A percentile compares a stretch with the other conserved stretches of the same genome.
These are phyloP conservation scores for Carterocephalus palaemon DNA, from an alignment of 2,888 invertebrate genomes.

Conservation along the genomic window DNA sequence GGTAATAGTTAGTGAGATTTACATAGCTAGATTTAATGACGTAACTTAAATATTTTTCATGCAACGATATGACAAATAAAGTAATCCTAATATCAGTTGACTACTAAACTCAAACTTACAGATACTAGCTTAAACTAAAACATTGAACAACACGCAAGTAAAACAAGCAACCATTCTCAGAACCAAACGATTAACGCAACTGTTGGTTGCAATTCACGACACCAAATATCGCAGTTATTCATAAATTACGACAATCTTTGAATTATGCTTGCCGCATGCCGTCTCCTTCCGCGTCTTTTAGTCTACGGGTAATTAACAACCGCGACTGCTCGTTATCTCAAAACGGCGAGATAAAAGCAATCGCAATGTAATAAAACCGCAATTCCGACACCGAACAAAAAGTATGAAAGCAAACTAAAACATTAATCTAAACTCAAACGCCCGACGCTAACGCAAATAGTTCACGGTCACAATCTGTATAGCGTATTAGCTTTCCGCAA, in stretches of 20 bases:
- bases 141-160: no score
- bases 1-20: no score
- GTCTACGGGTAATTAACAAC: conserved; percentile 11
- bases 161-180: not conserved
- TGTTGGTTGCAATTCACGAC: not conserved
- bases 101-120: no score
- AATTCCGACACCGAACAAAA: conserved; percentile 5
- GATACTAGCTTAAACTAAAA: no score
- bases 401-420: conserved; percentile 15
- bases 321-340: conserved; percentile 12
- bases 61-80: no score
- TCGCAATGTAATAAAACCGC: conserved; percentile 9
- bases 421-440: conserved; percentile 28
- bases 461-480: conserved; percentile 25
- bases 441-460: conserved; percentile 19
- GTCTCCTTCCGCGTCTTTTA: conserved; percentile 8
- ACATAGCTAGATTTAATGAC: no score
- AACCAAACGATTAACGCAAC: conserved; percentile 4
- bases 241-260: conserved; percentile 15
- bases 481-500: conserved; percentile 26
- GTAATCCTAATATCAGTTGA: no score
- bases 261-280: conserved; percentile 9
- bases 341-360: conserved; percentile 5
- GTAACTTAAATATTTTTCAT: no score
- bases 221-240: conserved; percentile 10